These are phyloP conservation scores for Ciconia stormi DNA, from an alignment of 2,113 vertebrate genomes.

Conservation along the genomic window DNA sequence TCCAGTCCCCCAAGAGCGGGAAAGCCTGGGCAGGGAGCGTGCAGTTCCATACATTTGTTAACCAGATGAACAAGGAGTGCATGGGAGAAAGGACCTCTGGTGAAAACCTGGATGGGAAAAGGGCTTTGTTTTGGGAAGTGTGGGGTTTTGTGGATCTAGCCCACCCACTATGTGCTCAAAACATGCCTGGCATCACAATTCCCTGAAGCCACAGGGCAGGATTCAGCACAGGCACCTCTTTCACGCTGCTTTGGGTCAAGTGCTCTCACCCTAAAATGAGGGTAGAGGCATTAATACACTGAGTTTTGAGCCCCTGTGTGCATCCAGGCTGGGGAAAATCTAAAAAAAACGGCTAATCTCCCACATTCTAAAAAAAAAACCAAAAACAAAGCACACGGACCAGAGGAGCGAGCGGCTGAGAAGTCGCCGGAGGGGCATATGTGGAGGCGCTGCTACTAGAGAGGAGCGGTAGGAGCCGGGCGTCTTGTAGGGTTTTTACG, in stretches of 20 bases:
- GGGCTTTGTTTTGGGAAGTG: not conserved
- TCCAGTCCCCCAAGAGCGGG: not conserved
- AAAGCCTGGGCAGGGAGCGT: not conserved
- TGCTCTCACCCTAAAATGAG: accelerated
- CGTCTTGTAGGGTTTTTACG: slow-evolving; percentile 20
- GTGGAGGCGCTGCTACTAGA: slow-evolving; percentile 28
- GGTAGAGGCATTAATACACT: accelerated
- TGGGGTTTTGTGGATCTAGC: not conserved
- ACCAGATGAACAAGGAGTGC: not conserved
- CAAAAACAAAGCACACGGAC: not conserved
- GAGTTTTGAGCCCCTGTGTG: accelerated
- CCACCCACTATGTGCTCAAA: not conserved
- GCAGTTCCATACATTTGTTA: not conserved
- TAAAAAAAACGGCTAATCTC: accelerated
- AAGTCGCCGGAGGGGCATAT: accelerated
- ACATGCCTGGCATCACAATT: accelerated
- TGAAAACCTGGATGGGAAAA: not conserved
- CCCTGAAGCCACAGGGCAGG: not conserved
- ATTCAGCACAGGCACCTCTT: not conserved
- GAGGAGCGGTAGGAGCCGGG: slow-evolving; percentile 20
- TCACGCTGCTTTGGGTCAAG: not conserved
- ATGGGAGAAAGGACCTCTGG: not conserved
- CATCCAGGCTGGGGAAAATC: not conserved
- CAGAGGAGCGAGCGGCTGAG: not conserved
- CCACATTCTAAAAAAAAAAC: not conserved